These are phyloP conservation scores for Harpalus rubripes DNA, from an alignment of 2,888 invertebrate genomes.

Conservation along the genomic window DNA sequence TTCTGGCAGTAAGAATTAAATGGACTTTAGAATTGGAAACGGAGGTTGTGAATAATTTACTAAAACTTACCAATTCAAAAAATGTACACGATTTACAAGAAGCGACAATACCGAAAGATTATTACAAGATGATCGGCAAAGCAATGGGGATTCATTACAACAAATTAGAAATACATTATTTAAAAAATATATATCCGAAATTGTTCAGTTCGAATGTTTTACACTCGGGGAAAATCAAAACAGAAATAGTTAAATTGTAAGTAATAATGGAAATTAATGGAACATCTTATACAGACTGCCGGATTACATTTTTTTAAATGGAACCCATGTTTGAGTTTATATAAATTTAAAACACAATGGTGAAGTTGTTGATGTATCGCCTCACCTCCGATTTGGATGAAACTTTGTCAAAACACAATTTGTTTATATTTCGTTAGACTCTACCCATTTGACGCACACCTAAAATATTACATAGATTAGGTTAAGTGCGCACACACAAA, in stretches of 20 bases:
- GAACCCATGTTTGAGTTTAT: too few relatives aligned
- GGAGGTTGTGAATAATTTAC: neutral
- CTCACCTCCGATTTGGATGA: too few relatives aligned
- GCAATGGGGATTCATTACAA: neutral
- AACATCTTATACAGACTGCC: too few relatives aligned
- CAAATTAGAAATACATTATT: conserved; percentile 41
- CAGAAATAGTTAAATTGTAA: conserved; percentile 35
- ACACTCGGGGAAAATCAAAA: neutral
- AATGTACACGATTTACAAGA: conserved; percentile 40
- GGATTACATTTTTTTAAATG: too few relatives aligned
- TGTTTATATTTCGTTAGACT: too few relatives aligned
- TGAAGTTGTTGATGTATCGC: too few relatives aligned
- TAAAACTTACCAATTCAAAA: conserved; percentile 7
- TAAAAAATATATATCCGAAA: conserved; percentile 21
- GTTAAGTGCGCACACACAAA: too few relatives aligned
- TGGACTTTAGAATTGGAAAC: conserved; percentile 29
- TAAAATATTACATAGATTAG: too few relatives aligned
- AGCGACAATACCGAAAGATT: neutral
- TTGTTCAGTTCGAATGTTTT: conserved; percentile 30
- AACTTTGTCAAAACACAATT: too few relatives aligned
- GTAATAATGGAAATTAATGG: neutral
- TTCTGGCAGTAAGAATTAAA: neutral
- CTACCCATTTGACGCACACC: too few relatives aligned
- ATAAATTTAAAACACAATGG: too few relatives aligned
- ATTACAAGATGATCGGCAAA: neutral